Conservation (phyloP, 1,140 invertebrate genomes). For the Palaemon carinicauda region DNA sequence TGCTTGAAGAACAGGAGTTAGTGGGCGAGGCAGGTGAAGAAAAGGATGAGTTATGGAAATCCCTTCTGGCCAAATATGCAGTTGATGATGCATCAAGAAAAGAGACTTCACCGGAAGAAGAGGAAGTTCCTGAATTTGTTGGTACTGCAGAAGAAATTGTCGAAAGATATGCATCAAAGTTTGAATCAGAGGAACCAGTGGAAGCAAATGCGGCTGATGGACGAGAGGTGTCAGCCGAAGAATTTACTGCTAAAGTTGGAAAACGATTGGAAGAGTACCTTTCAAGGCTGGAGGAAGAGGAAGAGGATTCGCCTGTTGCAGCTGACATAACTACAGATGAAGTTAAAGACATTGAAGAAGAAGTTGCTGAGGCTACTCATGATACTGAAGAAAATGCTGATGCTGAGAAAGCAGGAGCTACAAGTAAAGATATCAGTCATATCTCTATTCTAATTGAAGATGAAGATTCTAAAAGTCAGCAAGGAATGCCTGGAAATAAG, state of each 20-base stretch:
- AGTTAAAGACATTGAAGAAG: background rate
- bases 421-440: no score
- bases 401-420: no score
- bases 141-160: conserved; percentile 47
- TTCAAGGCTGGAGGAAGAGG: conserved; percentile 29
- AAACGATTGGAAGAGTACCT: conserved; percentile 39
- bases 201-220: background rate
- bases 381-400: no score
- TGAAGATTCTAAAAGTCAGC: background rate
- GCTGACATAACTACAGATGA: background rate
- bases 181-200: conserved; percentile 8
- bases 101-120: background rate
- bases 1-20: background rate
- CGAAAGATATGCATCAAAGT: conserved; percentile 37
- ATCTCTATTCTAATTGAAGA: background rate
- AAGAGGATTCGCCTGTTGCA: background rate
- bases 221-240: conserved; percentile 7
- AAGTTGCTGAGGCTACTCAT: background rate
- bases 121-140: conserved; percentile 29
- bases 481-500: background rate
- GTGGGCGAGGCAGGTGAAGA: background rate
- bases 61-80: conserved; percentile 28
- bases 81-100: background rate
- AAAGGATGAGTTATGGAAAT: conserved; percentile 38
- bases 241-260: conserved; percentile 34